A percentile compares a stretch with the other conserved stretches of the same genome.
phyloP scores from a whole-genome alignment of 2,113 vertebrate species.

The Urocolius indicus region DNA sequence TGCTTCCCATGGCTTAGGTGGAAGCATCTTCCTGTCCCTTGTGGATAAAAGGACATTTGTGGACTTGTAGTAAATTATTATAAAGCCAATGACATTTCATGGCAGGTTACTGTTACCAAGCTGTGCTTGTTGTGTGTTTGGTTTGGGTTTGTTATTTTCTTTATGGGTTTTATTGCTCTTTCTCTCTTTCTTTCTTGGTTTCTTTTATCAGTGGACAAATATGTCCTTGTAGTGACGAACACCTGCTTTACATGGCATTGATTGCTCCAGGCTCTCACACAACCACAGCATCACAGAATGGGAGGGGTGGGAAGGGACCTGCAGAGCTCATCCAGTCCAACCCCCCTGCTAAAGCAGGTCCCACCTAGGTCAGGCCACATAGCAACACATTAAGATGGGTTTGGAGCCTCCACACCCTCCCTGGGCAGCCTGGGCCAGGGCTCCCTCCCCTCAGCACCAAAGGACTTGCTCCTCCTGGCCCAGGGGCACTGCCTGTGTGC shows the following conservation, averaged over 20 bases:
- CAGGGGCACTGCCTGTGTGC: too few species aligned
- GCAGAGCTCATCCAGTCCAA: too few species aligned
- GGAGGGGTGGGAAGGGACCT: too few species aligned
- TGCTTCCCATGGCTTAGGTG: slow-evolving; percentile 77
- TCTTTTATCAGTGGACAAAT: slow-evolving; percentile 73
- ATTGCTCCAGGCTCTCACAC: neutral
- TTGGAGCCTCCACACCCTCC: too few species aligned
- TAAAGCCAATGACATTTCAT: slow-evolving; percentile 81
- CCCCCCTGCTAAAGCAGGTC: too few species aligned
- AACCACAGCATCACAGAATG: too few species aligned
- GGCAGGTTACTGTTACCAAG: slow-evolving; percentile 81
- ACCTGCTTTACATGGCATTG: slow-evolving; percentile 74
- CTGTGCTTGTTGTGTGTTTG: slow-evolving; percentile 83
- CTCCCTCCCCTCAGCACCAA: too few species aligned
- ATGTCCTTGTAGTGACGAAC: slow-evolving; percentile 75
- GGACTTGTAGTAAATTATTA: slow-evolving; percentile 88
- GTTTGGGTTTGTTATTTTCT: slow-evolving; percentile 63
- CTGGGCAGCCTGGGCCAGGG: too few species aligned
- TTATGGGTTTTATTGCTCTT: slow-evolving; percentile 74
- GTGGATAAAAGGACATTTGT: slow-evolving; percentile 79
- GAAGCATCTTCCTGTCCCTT: slow-evolving; percentile 77
- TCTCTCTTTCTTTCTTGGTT: too few species aligned
- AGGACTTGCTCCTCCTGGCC: too few species aligned
- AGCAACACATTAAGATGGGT: too few species aligned
- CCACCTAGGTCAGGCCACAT: too few species aligned